Percentiles rank a stretch among this genome's conserved stretches.
These are phyloP conservation scores for Drosophila cognata DNA, from an alignment of 2,888 invertebrate species.

Conservation along the genomic window DNA sequence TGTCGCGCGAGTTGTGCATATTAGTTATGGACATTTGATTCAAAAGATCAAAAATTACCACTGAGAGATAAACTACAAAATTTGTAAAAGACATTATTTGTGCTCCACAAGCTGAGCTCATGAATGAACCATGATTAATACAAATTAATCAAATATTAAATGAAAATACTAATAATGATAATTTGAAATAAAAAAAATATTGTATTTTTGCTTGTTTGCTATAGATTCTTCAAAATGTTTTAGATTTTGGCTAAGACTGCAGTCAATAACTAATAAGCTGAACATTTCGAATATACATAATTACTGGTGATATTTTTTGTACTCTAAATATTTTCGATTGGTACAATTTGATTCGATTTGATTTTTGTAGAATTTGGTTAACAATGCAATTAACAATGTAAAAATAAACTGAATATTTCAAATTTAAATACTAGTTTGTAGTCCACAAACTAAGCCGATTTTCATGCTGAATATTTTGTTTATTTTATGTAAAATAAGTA, in stretches of 20 bases:
- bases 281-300: neutral
- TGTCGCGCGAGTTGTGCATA: neutral
- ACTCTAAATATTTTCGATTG: neutral
- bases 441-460: neutral
- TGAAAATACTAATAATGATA: neutral
- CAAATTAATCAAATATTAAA: neutral
- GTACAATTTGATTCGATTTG: neutral
- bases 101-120: neutral
- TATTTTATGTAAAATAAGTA: neutral
- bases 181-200: neutral
- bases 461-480: neutral
- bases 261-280: neutral
- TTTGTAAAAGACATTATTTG: neutral
- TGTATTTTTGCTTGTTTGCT: neutral
- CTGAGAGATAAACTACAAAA: neutral
- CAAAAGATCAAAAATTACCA: neutral
- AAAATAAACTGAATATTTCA: neutral
- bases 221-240: neutral
- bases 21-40: neutral
- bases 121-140: neutral
- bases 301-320: neutral
- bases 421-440: neutral
- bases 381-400: too few relatives aligned
- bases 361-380: too few relatives aligned
- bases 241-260: too few relatives aligned